A percentile compares a stretch with the other conserved stretches of the same genome.
Conservation (phyloP, 2,113 vertebrate species). For the Rousettus leschenaultii region DNA sequence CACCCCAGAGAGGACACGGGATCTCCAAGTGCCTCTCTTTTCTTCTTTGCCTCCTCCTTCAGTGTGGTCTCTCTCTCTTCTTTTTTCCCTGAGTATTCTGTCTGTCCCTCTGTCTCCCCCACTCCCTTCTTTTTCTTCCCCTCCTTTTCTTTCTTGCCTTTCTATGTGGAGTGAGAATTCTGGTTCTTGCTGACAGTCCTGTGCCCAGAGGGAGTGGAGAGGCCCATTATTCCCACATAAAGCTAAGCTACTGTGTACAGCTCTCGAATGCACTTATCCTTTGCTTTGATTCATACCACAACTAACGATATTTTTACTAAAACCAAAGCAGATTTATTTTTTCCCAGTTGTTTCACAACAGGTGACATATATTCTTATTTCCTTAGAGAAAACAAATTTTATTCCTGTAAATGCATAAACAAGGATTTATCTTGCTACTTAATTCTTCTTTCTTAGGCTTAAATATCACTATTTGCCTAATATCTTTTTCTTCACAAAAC, state of each 20-base stretch:
- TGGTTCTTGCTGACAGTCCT: not conserved
- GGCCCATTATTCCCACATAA: conserved; percentile 51
- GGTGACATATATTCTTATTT: conserved; percentile 55
- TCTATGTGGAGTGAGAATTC: not conserved
- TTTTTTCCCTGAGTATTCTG: not conserved
- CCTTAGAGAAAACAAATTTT: conserved; percentile 50
- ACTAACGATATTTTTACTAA: conserved; percentile 74
- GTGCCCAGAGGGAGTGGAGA: conserved; percentile 31
- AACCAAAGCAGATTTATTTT: conserved; percentile 77
- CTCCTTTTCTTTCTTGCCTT: not conserved
- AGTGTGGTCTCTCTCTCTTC: not conserved
- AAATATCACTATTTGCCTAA: not conserved
- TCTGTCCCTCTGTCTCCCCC: not conserved
- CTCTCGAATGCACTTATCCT: conserved; percentile 53
- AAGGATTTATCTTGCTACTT: conserved; percentile 1
- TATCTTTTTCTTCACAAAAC: not conserved
- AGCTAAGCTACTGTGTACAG: conserved; percentile 59
- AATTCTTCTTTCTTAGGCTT: not conserved
- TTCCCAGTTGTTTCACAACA: conserved; percentile 75
- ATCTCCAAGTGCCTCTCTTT: not conserved
- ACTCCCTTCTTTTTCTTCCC: not conserved
- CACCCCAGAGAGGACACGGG: fast-evolving
- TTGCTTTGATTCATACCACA: conserved; percentile 70
- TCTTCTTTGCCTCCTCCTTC: not conserved
- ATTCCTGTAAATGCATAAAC: conserved; percentile 4